These are phyloP conservation scores for Drosophila nasuta DNA, from an alignment of 1,140 invertebrate species.

Conservation along the genomic window DNA sequence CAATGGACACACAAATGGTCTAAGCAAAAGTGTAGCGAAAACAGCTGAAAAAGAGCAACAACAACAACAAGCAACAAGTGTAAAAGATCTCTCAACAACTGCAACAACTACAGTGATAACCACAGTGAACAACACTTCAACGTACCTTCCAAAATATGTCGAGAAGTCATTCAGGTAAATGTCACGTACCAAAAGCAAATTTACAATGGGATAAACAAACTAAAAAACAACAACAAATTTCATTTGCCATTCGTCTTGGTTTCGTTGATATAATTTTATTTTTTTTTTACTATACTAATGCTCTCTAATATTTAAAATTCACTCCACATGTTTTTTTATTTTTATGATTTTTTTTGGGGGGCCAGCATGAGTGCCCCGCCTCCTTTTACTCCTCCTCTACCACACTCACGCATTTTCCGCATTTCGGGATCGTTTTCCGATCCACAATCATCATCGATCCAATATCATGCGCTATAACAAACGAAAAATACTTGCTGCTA, in stretches of 20 bases:
- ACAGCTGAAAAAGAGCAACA: constrained; percentile 12
- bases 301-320: constrained; percentile 6
- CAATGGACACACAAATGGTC: constrained; percentile 37
- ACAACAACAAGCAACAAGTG: not conserved
- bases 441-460: too few relatives aligned
- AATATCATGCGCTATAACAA: constrained; percentile 25
- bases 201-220: constrained; percentile 15
- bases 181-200: constrained; percentile 39
- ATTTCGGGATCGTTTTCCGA: not conserved
- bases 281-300: constrained; percentile 11
- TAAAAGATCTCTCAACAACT: constrained; percentile 41
- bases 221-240: constrained; percentile 6
- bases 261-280: constrained; percentile 16
- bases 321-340: constrained; percentile 18
- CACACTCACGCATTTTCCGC: constrained; percentile 8
- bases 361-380: constrained; percentile 36
- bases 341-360: not conserved
- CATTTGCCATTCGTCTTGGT: constrained; percentile 26
- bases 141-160: constrained; percentile 84
- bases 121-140: constrained; percentile 33
- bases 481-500: constrained; percentile 44
- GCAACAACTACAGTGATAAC: constrained; percentile 25
- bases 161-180: constrained; percentile 85
- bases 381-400: not conserved
- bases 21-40: not conserved